These are phyloP conservation scores for Gnatocerus cornutus DNA, from an alignment of 2,888 invertebrate species.

Conservation along the genomic window DNA sequence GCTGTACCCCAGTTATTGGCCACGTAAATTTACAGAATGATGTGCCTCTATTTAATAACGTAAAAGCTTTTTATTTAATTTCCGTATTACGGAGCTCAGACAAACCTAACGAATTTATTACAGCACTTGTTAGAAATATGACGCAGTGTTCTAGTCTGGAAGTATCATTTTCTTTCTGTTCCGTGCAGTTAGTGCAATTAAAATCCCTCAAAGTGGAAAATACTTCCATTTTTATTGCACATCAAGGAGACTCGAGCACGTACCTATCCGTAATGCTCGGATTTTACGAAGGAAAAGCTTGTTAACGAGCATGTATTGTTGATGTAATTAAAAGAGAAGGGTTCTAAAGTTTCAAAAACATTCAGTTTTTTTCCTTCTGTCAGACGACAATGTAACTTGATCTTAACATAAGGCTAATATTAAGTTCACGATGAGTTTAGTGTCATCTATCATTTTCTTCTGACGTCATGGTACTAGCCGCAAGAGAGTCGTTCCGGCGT, in stretches of 20 bases:
- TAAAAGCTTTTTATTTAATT: conserved; percentile 59
- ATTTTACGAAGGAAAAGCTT: conserved; percentile 41
- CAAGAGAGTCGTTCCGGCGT: conserved; percentile 3
- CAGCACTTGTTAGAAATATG: no score
- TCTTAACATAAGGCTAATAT: conserved; percentile 29
- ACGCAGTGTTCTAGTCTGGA: no score
- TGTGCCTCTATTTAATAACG: conserved; percentile 64
- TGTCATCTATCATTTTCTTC: conserved; percentile 32
- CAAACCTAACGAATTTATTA: background rate
- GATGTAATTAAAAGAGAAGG: conserved; percentile 47
- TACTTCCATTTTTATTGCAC: conserved; percentile 32
- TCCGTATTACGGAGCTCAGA: conserved; percentile 32
- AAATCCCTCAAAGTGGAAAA: conserved; percentile 25
- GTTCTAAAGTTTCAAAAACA: conserved; percentile 47
- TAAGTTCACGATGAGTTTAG: conserved; percentile 7
- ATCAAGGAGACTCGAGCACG: conserved; percentile 29
- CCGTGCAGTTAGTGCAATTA: conserved; percentile 12
- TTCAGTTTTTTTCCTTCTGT: conserved; percentile 29
- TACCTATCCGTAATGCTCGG: conserved; percentile 38
- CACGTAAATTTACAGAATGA: conserved; percentile 64
- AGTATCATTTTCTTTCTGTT: background rate
- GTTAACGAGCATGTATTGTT: conserved; percentile 48
- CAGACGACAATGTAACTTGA: conserved; percentile 35
- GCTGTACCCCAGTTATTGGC: conserved; percentile 59
- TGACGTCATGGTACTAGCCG: conserved; percentile 20